Conservation (phyloP, 2,797 vertebrate species). For the Triplophysa bombifrons region DNA sequence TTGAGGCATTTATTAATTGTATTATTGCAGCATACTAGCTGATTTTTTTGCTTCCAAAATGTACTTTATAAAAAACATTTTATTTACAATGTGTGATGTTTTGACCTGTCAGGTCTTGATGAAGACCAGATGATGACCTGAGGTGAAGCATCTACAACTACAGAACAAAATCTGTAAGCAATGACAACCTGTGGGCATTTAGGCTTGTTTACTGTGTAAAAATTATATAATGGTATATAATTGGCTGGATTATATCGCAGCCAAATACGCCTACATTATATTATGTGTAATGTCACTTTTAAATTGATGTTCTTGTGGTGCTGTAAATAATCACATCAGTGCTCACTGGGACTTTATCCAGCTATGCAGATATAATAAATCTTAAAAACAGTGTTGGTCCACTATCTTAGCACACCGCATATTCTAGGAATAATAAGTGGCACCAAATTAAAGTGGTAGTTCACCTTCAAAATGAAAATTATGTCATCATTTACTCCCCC, state of each 20-base stretch:
- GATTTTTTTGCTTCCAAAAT: neutral
- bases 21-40: no score
- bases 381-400: neutral
- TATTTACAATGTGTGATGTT: neutral
- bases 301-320: neutral
- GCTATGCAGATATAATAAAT: neutral
- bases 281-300: neutral
- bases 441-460: neutral
- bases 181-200: neutral
- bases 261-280: neutral
- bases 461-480: no score
- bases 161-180: neutral
- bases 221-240: neutral
- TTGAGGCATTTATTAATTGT: no score
- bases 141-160: neutral
- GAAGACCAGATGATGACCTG: neutral
- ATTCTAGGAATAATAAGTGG: neutral
- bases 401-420: neutral
- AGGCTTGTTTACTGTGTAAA: neutral
- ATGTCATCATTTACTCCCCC: no score
- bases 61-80: neutral
- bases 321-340: neutral
- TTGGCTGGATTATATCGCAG: neutral
- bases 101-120: neutral
- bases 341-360: slow-evolving; percentile 3